Percentiles rank a stretch among this genome's conserved stretches.
These are phyloP conservation scores for Folsomia candida DNA, from an alignment of 2,888 invertebrate species.

Conservation along the genomic window DNA sequence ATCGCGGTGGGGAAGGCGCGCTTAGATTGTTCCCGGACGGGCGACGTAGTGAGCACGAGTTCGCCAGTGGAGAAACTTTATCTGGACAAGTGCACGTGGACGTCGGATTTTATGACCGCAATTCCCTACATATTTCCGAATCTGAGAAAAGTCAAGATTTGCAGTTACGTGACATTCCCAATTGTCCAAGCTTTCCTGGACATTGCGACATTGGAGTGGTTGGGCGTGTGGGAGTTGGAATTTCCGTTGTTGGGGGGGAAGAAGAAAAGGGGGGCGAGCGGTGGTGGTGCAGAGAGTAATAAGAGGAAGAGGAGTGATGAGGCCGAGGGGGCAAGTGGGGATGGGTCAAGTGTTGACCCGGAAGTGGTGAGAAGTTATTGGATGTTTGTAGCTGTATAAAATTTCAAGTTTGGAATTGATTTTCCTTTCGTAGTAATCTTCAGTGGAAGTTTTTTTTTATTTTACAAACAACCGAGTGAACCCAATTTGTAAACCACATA, in stretches of 20 bases:
- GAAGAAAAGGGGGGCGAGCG: background rate
- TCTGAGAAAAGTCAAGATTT: conserved; percentile 9
- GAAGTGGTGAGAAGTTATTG: too few relatives aligned
- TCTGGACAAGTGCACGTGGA: conserved; percentile 14
- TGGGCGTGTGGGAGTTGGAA: conserved; percentile 10
- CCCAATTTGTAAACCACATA: too few relatives aligned
- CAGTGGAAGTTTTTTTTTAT: too few relatives aligned
- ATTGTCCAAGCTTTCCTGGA: background rate
- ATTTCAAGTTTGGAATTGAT: too few relatives aligned
- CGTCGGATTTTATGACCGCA: background rate
- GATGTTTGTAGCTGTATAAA: too few relatives aligned
- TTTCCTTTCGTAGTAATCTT: too few relatives aligned
- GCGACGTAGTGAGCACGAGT: background rate
- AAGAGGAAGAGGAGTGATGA: too few relatives aligned
- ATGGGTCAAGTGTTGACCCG: too few relatives aligned
- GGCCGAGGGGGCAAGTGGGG: too few relatives aligned
- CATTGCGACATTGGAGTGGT: conserved; percentile 11
- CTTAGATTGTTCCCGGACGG: background rate
- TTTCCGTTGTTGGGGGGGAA: background rate
- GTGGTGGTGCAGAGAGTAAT: background rate
- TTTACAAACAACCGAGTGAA: too few relatives aligned
- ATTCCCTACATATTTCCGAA: conserved; percentile 17
- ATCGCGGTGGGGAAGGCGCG: conserved; percentile 8
- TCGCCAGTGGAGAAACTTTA: conserved; percentile 12
- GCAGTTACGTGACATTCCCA: background rate